Evolutionary conservation across 2,888 invertebrate species (phyloP).

Genomic region (Argyresthia goedartella): DNA sequence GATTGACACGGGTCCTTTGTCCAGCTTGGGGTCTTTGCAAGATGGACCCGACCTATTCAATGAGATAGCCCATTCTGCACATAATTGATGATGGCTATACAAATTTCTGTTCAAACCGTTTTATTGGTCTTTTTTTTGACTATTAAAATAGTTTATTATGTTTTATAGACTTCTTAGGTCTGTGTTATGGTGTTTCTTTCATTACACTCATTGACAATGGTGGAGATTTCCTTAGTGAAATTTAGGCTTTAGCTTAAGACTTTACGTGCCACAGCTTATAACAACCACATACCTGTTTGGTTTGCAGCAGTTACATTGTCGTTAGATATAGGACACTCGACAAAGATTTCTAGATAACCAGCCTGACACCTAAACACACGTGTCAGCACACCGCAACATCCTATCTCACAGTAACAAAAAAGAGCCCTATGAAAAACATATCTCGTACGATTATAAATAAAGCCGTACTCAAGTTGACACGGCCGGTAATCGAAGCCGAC

Average conservation of each 20-base stretch:
- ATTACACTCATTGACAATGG: too few relatives aligned
- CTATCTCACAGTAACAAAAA: constrained; percentile 21
- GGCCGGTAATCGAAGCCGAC: constrained; percentile 53
- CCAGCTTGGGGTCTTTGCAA: constrained; percentile 33
- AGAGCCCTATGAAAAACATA: constrained; percentile 39
- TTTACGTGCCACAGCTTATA: too few relatives aligned
- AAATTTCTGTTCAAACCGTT: constrained; percentile 21
- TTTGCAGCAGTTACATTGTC: too few relatives aligned
- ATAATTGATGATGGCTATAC: constrained; percentile 53
- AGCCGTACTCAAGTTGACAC: constrained; percentile 50
- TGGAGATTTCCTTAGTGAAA: too few relatives aligned
- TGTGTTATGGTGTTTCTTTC: too few relatives aligned
- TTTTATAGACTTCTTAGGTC: background rate
- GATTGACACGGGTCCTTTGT: constrained; percentile 40
- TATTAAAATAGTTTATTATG: background rate
- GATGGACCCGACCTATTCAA: constrained; percentile 31
- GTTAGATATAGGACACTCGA: too few relatives aligned
- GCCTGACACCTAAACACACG: constrained; percentile 2
- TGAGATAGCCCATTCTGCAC: constrained; percentile 28
- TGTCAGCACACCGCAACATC: constrained; percentile 19
- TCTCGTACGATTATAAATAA: constrained; percentile 51
- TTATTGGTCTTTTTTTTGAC: background rate
- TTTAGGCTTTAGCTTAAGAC: too few relatives aligned
- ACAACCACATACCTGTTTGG: too few relatives aligned
- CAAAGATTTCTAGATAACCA: background rate